Percentiles rank a stretch among this genome's conserved stretches.
Evolutionary conservation across 1,140 invertebrate species (phyloP).

Genomic region (Drosophila simulans): DNA sequence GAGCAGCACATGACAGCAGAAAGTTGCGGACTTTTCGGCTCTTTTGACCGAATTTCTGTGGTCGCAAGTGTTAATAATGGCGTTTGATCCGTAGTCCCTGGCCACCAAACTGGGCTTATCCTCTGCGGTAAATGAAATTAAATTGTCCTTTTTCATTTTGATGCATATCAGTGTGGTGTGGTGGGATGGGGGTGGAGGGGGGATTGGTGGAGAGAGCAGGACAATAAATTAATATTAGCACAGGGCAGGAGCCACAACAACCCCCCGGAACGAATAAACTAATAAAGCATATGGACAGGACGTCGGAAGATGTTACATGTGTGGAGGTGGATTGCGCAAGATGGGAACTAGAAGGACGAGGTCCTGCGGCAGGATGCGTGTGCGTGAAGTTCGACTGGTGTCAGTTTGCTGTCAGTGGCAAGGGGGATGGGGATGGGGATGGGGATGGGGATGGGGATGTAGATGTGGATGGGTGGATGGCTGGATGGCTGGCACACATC

Average conservation of each 20-base stretch:
- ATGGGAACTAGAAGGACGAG: not conserved
- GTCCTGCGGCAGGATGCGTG: slow-evolving; percentile 33
- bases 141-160: slow-evolving; percentile 80
- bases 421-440: too few relatives aligned
- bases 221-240: slow-evolving; percentile 81
- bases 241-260: slow-evolving; percentile 20
- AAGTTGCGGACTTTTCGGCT: slow-evolving; percentile 27
- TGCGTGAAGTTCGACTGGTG: slow-evolving; percentile 63
- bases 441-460: not conserved
- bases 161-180: slow-evolving; percentile 54
- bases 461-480: not conserved
- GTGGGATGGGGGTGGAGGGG: too few relatives aligned
- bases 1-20: slow-evolving; percentile 30
- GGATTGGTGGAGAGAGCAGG: slow-evolving; percentile 17
- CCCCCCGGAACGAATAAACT: slow-evolving; percentile 64
- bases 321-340: slow-evolving; percentile 21
- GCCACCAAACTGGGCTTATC: slow-evolving; percentile 23
- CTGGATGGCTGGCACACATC: slow-evolving; percentile 32
- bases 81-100: slow-evolving; percentile 47
- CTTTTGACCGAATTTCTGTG: slow-evolving; percentile 76
- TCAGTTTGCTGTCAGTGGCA: slow-evolving; percentile 72
- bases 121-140: slow-evolving; percentile 74
- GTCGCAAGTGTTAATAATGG: slow-evolving; percentile 81
- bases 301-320: slow-evolving; percentile 50
- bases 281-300: slow-evolving; percentile 76